phyloP scores from a whole-genome alignment of 53 echinoderm and acorn worm species.

The Crossaster papposus region DNA sequence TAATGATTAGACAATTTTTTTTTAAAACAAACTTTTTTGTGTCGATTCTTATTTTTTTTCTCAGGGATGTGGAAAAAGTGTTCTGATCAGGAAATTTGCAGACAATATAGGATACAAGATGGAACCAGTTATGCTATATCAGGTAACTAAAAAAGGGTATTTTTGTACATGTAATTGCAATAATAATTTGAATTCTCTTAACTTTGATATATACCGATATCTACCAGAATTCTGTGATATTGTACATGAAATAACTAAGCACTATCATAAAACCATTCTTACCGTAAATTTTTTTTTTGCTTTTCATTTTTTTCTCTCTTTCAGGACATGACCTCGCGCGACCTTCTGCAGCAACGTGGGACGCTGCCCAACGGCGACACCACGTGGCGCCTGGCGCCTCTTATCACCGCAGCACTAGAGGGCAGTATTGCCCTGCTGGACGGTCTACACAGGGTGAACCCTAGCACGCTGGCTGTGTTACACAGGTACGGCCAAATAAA shows the following conservation, averaged over 20 bases:
- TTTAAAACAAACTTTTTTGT: background rate
- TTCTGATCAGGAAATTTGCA: constrained; percentile 90
- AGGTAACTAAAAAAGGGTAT: constrained; percentile 57
- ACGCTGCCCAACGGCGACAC: constrained; percentile 95
- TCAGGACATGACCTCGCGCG: constrained; percentile 99
- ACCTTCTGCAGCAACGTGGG: constrained; percentile 93
- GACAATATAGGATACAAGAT: constrained; percentile 89
- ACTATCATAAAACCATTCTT: background rate
- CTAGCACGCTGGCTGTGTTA: constrained; percentile 87
- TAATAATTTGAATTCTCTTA: too few species aligned
- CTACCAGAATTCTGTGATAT: background rate
- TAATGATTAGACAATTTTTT: background rate
- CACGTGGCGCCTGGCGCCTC: constrained; percentile 88
- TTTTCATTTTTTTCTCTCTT: background rate
- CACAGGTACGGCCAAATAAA: constrained; percentile 69
- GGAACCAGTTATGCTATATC: constrained; percentile 96
- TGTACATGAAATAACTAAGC: too few species aligned
- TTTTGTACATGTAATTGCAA: too few species aligned
- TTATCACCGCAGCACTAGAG: constrained; percentile 91
- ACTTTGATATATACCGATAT: too few species aligned
- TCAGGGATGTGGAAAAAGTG: constrained; percentile 96
- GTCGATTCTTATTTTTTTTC: constrained; percentile 7
- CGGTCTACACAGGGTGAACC: constrained; percentile 94
- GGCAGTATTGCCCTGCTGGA: constrained; percentile 97
- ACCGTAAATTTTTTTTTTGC: background rate